These are phyloP conservation scores for Ctenosaura bakeri DNA, from an alignment of 2,797 vertebrate species.

Conservation along the genomic window DNA sequence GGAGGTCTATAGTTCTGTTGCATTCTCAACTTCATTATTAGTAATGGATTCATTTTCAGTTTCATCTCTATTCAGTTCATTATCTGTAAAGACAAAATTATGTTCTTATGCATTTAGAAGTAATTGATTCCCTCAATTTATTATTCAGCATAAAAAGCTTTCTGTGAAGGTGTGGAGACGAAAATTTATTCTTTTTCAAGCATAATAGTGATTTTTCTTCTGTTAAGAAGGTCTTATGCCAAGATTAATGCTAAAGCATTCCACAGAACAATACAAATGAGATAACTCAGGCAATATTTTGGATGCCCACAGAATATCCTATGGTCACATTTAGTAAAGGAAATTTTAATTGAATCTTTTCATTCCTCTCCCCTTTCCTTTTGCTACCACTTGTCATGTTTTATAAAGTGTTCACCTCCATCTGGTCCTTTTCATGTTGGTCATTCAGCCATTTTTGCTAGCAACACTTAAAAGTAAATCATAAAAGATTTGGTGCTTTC, in stretches of 20 bases:
- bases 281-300: neutral
- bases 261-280: slow-evolving; percentile 33
- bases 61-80: slow-evolving; percentile 67
- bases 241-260: slow-evolving; percentile 47
- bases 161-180: neutral
- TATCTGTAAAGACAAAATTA: slow-evolving; percentile 71
- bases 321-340: neutral
- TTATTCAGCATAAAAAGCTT: slow-evolving; percentile 46
- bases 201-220: neutral
- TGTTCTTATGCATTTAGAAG: slow-evolving; percentile 63
- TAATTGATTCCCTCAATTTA: slow-evolving; percentile 70
- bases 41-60: slow-evolving; percentile 72
- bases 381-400: neutral
- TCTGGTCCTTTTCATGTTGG: neutral
- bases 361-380: neutral
- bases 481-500: neutral
- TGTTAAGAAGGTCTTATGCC: neutral
- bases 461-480: neutral
- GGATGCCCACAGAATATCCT: neutral
- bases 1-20: slow-evolving; percentile 55
- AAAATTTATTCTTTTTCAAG: slow-evolving; percentile 43
- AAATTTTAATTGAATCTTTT: neutral
- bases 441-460: neutral
- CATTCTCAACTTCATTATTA: slow-evolving; percentile 68
- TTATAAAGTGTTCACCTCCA: neutral